Percentiles rank a stretch among this genome's conserved stretches.
phyloP scores from a whole-genome alignment of 2,113 vertebrate genomes.

The Myodes glareolus region DNA sequence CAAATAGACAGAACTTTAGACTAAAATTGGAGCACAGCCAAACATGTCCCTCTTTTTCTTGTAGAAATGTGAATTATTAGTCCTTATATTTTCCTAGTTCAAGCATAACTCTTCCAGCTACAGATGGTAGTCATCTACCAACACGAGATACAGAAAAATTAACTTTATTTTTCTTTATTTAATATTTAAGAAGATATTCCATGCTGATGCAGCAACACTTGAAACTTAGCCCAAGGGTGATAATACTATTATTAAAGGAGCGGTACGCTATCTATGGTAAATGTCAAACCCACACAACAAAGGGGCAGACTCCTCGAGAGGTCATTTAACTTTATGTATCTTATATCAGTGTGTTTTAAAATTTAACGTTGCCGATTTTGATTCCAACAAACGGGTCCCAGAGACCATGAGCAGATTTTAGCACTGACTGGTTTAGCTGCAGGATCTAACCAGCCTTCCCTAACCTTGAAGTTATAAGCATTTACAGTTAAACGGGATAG shows the following conservation, averaged over 20 bases:
- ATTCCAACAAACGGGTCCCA: background rate
- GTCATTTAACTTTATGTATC: background rate
- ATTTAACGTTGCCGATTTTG: background rate
- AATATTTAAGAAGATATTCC: background rate
- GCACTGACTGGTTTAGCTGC: background rate
- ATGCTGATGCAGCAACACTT: background rate
- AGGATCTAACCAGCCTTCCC: background rate
- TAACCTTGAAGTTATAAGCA: background rate
- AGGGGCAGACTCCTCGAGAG: background rate
- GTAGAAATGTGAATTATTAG: background rate
- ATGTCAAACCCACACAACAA: background rate
- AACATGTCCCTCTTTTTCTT: background rate
- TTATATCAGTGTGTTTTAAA: background rate
- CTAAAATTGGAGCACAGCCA: background rate
- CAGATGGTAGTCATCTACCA: background rate
- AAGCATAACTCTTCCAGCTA: background rate
- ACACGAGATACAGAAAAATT: background rate
- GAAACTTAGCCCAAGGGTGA: background rate
- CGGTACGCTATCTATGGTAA: background rate
- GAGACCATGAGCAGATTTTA: background rate
- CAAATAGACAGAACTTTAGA: constrained; percentile 7
- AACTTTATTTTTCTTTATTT: too few species aligned
- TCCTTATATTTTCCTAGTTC: background rate
- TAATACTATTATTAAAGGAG: background rate
- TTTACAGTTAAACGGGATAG: background rate